Evolutionary conservation across 2,888 invertebrate species (phyloP).

Genomic region (Troides helena): DNA sequence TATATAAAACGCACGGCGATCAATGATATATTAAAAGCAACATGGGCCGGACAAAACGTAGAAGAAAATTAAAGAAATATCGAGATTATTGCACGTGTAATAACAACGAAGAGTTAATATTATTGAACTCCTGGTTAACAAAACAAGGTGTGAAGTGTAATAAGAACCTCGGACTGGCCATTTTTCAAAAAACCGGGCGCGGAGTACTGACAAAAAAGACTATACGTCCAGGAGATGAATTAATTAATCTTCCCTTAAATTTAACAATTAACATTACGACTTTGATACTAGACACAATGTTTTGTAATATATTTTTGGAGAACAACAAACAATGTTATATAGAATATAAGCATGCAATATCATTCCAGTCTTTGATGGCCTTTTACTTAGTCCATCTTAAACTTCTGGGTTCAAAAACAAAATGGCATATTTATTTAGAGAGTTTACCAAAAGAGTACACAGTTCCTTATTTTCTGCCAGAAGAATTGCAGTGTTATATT

Average conservation of each 20-base stretch:
- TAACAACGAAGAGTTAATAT: conserved; percentile 59
- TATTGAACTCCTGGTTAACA: conserved; percentile 78
- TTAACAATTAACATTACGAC: conserved; percentile 81
- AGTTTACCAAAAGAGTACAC: conserved; percentile 84
- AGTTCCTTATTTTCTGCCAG: conserved; percentile 84
- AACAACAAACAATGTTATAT: conserved; percentile 68
- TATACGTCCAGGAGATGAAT: conserved; percentile 78
- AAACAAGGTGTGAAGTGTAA: conserved; percentile 79
- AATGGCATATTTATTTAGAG: conserved; percentile 83
- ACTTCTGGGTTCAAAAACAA: conserved; percentile 75
- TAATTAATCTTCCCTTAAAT: conserved; percentile 81
- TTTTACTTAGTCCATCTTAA: conserved; percentile 86
- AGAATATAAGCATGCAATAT: conserved; percentile 60
- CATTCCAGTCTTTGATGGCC: conserved; percentile 86
- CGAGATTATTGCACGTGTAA: conserved; percentile 60
- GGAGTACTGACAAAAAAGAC: conserved; percentile 84
- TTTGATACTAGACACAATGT: conserved; percentile 73
- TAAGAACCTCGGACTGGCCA: conserved; percentile 76
- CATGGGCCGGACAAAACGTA: conserved; percentile 78
- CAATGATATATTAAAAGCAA: neutral
- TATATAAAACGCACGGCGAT: conserved; percentile 2
- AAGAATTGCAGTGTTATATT: conserved; percentile 76
- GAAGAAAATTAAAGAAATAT: conserved; percentile 55
- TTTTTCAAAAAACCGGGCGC: conserved; percentile 85
- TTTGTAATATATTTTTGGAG: conserved; percentile 72